Evolutionary conservation across 2,888 invertebrate genomes (phyloP), one percentile per base, ranked within the genome.

Genomic region (Allolobophora icterica): DNA sequence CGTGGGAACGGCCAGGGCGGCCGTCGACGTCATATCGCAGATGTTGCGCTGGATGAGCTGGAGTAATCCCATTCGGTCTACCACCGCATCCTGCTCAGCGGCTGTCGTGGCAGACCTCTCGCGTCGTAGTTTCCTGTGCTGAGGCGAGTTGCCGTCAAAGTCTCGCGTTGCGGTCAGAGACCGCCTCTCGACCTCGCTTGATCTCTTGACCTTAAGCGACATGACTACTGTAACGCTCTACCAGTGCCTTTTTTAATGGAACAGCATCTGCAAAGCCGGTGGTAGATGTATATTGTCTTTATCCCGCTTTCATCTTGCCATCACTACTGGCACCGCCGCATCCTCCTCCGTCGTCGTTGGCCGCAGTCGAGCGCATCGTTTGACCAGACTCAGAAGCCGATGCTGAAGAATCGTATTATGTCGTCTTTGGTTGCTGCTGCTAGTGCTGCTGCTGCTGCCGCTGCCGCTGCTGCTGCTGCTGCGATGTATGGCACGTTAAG

Each of bases 1-100:
- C 87, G 38, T 87, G 87, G 87, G 87, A 87, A 87, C 87, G 87
- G 87, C 87, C 13, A 87, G 87, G 87, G 87, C 87, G 0, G 87
- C 87, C 87, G 87, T 87, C 19, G 87, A 87, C 87, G 87, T 87
- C 87, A 87, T 35, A 34, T 87, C 87, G 87, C 87, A 19, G 87
- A 87, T 87, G 87, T 87, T 87, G 87, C 87, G 87, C 35, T 87
- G 87, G 35, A 87, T 87, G 35, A 87, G 34, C 4, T 35, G 19
- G 87, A 87, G 87, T 34, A 87, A 38, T 35, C 87, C 87, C n/a
- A 87, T 6, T 13, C 87, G 87, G 87, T 87, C 87, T 38, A 35
- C 35, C 34, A 33, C 38, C 35, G 38, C 35, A 24, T 87, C 87
- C 87, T 87, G 87, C 87, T 87, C 87, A 15, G 87, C 34, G 87